These are phyloP conservation scores for Aromia moschata DNA, from an alignment of 2,888 invertebrate genomes.

Conservation along the genomic window DNA sequence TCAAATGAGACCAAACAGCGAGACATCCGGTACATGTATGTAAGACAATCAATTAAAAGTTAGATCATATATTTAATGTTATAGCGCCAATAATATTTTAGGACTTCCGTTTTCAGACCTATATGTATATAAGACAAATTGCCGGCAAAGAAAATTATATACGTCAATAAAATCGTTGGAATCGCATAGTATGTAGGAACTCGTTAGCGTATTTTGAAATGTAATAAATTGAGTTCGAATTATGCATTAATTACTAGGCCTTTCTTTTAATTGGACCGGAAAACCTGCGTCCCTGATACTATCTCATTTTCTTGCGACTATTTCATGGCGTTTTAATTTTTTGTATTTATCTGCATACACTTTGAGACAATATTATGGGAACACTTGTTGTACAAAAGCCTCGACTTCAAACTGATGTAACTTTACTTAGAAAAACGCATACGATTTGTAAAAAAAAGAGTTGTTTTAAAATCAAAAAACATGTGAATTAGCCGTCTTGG, in stretches of 20 bases:
- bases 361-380: no score
- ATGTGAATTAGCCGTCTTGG: no score
- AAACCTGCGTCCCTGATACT: not conserved
- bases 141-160: constrained; percentile 4
- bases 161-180: not conserved
- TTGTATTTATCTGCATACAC: no score
- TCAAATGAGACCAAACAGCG: no score
- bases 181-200: not conserved
- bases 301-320: no score
- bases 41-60: constrained; percentile 12
- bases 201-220: not conserved
- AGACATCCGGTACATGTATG: constrained; percentile 22
- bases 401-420: no score
- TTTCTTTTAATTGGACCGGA: not conserved
- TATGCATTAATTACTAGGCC: not conserved
- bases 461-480: no score
- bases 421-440: no score
- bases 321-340: no score
- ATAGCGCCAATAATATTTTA: constrained; percentile 18
- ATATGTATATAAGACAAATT: constrained; percentile 4
- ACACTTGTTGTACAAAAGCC: no score
- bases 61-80: constrained; percentile 5
- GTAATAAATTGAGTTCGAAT: not conserved
- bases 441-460: no score
- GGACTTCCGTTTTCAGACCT: constrained; percentile 5